Percentiles rank a stretch among this genome's conserved stretches.
phyloP scores from a whole-genome alignment of 2,797 vertebrate species.

The Mionectes olivaceus region DNA sequence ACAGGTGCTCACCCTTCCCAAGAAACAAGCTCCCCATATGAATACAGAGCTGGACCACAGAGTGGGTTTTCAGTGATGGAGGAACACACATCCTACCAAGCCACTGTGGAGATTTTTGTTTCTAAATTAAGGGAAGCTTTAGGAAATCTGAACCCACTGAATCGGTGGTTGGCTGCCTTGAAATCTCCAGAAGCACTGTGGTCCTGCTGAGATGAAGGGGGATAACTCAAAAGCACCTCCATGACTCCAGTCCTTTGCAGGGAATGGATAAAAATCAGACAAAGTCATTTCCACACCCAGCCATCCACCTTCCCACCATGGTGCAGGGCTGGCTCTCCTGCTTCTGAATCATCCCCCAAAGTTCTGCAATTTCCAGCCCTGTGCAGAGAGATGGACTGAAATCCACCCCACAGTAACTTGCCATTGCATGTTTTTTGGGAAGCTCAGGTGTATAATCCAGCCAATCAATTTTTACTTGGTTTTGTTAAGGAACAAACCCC shows the following conservation, averaged over 20 bases:
- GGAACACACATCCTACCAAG: neutral
- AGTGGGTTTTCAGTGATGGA: neutral
- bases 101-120: neutral
- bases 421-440: neutral
- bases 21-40: neutral
- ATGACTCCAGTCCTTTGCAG: neutral
- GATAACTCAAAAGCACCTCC: neutral
- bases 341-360: slow-evolving; percentile 6
- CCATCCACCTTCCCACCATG: neutral
- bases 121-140: neutral
- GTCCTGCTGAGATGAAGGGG: rapidly evolving
- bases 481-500: neutral
- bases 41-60: neutral
- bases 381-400: neutral
- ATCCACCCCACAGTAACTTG: neutral
- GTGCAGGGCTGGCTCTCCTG: slow-evolving; percentile 12
- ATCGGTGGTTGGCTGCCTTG: neutral
- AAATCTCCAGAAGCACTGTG: neutral
- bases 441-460: neutral
- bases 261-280: neutral
- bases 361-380: neutral
- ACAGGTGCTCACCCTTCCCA: neutral
- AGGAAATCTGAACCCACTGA: neutral
- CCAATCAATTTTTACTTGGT: neutral
- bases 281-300: neutral